Evolutionary conservation across 2,888 invertebrate genomes (phyloP).

Genomic region (Orthonevra nobilis): DNA sequence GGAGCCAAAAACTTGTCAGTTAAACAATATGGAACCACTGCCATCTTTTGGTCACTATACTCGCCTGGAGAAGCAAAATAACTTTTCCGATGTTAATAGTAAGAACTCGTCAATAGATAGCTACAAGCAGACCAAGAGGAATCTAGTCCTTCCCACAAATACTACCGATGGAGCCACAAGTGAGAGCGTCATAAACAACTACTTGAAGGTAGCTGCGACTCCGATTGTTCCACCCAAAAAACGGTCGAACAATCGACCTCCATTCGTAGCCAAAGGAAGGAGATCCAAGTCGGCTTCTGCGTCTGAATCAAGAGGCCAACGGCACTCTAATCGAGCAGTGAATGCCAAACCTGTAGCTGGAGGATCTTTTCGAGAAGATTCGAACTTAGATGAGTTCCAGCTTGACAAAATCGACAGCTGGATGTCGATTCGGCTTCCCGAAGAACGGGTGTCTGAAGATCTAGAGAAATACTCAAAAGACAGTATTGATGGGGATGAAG

Average conservation of each 20-base stretch:
- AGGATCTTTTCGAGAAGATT: slow-evolving; percentile 75
- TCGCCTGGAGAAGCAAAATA: slow-evolving; percentile 76
- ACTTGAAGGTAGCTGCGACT: slow-evolving; percentile 76
- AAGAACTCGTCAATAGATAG: slow-evolving; percentile 45
- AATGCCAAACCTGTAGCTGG: slow-evolving; percentile 72
- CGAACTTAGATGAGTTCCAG: slow-evolving; percentile 78
- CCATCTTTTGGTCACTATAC: slow-evolving; percentile 75
- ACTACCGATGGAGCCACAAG: slow-evolving; percentile 50
- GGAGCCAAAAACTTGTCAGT: slow-evolving; percentile 51
- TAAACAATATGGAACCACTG: slow-evolving; percentile 76
- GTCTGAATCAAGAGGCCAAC: slow-evolving; percentile 2
- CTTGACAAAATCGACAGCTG: slow-evolving; percentile 80
- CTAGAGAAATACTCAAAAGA: slow-evolving; percentile 72
- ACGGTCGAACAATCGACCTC: slow-evolving; percentile 74
- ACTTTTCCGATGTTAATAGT: slow-evolving; percentile 75
- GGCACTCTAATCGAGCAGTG: not conserved
- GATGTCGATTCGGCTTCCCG: slow-evolving; percentile 78
- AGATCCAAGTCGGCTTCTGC: slow-evolving; percentile 65
- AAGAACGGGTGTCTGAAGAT: slow-evolving; percentile 17
- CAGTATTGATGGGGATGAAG: slow-evolving; percentile 73
- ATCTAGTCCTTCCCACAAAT: slow-evolving; percentile 57
- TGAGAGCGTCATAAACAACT: slow-evolving; percentile 78
- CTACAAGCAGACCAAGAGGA: slow-evolving; percentile 67
- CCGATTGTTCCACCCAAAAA: slow-evolving; percentile 75
- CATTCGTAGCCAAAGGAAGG: slow-evolving; percentile 48